Evolutionary conservation across 2,113 vertebrate species (phyloP).

Genomic region (Tonatia bakeri): DNA sequence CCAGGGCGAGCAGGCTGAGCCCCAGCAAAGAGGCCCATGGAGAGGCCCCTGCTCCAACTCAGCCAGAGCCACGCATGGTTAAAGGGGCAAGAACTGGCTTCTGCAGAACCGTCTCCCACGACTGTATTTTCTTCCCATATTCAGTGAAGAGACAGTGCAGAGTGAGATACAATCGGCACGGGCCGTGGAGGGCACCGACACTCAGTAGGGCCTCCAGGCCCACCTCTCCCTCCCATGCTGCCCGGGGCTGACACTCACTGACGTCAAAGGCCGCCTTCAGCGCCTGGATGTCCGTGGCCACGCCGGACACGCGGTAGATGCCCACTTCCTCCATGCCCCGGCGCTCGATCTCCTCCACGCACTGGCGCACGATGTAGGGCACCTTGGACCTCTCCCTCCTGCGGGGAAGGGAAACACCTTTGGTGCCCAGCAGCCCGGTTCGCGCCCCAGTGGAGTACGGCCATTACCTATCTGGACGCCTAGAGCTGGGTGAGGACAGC

Average conservation of each 20-base stretch:
- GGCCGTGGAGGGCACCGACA: neutral
- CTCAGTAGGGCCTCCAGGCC: rapidly evolving
- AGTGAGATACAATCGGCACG: rapidly evolving
- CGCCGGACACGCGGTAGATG: constrained; percentile 97
- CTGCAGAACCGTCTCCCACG: neutral
- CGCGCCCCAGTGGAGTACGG: rapidly evolving
- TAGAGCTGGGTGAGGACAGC: neutral
- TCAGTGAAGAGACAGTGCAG: neutral
- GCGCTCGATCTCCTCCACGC: constrained; percentile 96
- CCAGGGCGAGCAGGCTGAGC: neutral
- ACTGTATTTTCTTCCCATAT: neutral
- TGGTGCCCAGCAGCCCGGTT: neutral
- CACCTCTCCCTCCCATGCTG: neutral
- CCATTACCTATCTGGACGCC: neutral
- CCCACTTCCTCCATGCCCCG: constrained; percentile 98
- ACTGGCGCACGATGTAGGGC: constrained; percentile 97
- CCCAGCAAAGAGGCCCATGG: neutral
- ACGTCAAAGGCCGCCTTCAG: constrained; percentile 96
- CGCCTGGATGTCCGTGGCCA: constrained; percentile 97
- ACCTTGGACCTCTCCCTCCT: constrained; percentile 98
- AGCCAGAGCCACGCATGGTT: rapidly evolving
- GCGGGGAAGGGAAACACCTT: neutral
- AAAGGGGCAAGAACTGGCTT: neutral
- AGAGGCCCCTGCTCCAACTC: neutral
- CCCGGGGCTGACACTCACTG: constrained; percentile 86